Base-by-base conservation (phyloP, 2,113 vertebrate genomes). In the Nesoenas mayeri region DNA sequence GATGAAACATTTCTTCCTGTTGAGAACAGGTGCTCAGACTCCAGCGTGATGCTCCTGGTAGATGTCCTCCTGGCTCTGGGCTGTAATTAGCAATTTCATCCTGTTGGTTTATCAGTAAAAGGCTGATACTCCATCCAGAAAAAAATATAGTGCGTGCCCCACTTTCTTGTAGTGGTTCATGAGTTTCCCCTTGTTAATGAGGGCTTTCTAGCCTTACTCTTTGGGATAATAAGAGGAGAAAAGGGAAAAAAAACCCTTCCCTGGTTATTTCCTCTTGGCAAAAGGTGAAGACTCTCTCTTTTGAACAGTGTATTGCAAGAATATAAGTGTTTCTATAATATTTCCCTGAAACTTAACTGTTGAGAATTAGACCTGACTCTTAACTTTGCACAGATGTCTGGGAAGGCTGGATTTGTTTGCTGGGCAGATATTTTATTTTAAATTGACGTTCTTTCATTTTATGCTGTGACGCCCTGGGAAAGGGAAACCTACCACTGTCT, bases 1-100 rank as follows among this genome's bases (percentile, higher is more conserved):
- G 72, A 74, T 26, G 66, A 79, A 69, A 32, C 38, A 2, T 53
- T 57, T 89, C 31, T 47, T 73, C 47, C 79, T 54, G 75, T 78
- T 73, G 88, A 92, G 91, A 93, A 20, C 94, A 96, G 85, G 82
- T 91, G 93, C 73, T 93, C 78, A n/a, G 89, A 12, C 50, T 92
- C 28, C 79, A 86, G 91, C 64, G 12, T 69, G 91, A 56, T 32
- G 1, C 25, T 79, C 13, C 61, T 95, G 4, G 26, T 18, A 12
- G 36, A 85, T 60, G 32, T 53, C 50, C 20, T 91, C 14, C 50
- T 95, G 22, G 75, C 94, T 86, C 64, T 53, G 38, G 92, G 90
- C 93, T 89, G 79, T 83, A 94, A 94, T 96, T 86, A 94, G 82
- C 57, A 60, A 34, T 77, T 93, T 80, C 34, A 56, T 90, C 64